Conservation (phyloP, 2,888 invertebrate genomes). For the Capitulum mitella region DNA sequence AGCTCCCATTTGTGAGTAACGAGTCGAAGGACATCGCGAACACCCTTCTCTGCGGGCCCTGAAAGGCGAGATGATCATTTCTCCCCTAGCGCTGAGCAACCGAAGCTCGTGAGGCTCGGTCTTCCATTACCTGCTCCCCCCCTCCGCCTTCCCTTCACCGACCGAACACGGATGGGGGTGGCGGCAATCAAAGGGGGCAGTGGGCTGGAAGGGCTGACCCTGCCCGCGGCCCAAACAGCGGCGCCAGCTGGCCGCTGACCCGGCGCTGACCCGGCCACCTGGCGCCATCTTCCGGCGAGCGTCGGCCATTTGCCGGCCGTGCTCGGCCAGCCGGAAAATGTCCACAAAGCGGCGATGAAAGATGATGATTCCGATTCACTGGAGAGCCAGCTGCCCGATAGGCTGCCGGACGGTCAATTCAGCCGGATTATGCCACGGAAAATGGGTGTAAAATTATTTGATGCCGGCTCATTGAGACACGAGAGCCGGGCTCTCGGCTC, state of each 20-base stretch:
- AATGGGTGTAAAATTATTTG: constrained; percentile 20
- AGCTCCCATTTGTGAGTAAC: too few species aligned
- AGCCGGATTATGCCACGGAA: constrained; percentile 12
- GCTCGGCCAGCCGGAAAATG: constrained; percentile 13
- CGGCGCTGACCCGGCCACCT: neutral
- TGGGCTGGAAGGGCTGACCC: too few species aligned
- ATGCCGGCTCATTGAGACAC: constrained; percentile 10
- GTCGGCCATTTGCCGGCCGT: constrained; percentile 11
- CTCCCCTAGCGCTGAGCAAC: too few species aligned
- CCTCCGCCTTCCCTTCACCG: too few species aligned
- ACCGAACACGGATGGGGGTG: too few species aligned
- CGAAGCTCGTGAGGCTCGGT: too few species aligned
- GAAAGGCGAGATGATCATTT: too few species aligned
- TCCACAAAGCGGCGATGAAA: constrained; percentile 12
- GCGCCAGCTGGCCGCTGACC: neutral
- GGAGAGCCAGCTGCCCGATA: neutral
- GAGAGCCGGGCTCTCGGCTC: neutral
- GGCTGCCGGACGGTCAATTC: neutral
- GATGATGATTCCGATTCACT: neutral
- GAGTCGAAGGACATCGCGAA: too few species aligned
- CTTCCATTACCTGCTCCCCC: too few species aligned
- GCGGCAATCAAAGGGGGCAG: too few species aligned
- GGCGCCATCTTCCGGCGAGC: neutral
- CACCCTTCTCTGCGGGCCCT: too few species aligned
- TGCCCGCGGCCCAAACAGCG: too few species aligned